phyloP scores from a whole-genome alignment of 2,797 vertebrate genomes.

The Enteromius fasciolatus region DNA sequence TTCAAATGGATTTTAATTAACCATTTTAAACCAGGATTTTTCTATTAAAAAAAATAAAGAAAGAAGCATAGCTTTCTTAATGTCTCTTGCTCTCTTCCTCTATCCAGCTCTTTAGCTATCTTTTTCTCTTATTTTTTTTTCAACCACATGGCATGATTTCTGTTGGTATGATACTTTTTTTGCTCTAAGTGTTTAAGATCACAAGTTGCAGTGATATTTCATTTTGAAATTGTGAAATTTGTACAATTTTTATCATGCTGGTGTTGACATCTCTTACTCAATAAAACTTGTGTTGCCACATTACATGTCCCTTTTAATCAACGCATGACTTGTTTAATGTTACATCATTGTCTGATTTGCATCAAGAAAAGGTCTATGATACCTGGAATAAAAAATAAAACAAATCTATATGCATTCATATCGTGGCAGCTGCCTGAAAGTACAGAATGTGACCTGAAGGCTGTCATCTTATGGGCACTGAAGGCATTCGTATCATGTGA shows the following conservation, averaged over 20 bases:
- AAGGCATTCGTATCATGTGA: neutral
- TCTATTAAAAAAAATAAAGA: conserved; percentile 76
- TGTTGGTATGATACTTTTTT: conserved; percentile 93
- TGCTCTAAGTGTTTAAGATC: conserved; percentile 97
- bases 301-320: conserved; percentile 12
- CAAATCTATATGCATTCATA: neutral
- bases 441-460: neutral
- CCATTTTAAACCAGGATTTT: conserved; percentile 93
- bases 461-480: neutral
- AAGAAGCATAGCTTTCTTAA: conserved; percentile 79
- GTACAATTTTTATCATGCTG: conserved; percentile 99
- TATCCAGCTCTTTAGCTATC: conserved; percentile 63
- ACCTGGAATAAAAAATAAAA: neutral
- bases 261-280: conserved; percentile 99
- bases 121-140: conserved; percentile 85
- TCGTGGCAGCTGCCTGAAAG: neutral
- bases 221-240: conserved; percentile 99
- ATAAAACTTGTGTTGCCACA: conserved; percentile 94
- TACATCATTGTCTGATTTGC: neutral
- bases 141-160: conserved; percentile 97
- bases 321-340: neutral
- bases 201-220: conserved; percentile 97
- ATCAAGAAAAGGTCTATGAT: neutral
- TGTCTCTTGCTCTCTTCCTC: conserved; percentile 62
- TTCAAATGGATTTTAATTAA: conserved; percentile 90